phyloP scores from a whole-genome alignment of 1,140 invertebrate genomes.

The Phortica variegata region DNA sequence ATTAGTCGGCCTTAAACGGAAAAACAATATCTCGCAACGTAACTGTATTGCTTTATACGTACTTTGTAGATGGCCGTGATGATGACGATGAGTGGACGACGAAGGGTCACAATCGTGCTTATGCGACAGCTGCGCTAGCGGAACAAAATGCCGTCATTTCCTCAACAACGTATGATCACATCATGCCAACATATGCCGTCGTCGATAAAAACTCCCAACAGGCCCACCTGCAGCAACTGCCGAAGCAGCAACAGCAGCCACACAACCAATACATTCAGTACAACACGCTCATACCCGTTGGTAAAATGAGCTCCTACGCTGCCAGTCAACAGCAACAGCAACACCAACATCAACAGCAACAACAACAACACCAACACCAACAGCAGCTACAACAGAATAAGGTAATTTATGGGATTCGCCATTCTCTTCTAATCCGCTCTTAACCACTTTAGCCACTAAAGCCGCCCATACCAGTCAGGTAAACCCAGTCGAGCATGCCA shows the following conservation, averaged over 20 bases:
- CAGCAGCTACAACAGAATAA: conserved; percentile 41
- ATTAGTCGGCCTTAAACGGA: conserved; percentile 7
- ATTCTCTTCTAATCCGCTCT: conserved; percentile 37
- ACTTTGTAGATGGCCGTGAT: conserved; percentile 41
- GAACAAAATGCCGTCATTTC: conserved; percentile 56
- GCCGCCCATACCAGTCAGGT: conserved; percentile 13
- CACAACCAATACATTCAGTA: conserved; percentile 52
- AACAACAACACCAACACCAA: conserved; percentile 19
- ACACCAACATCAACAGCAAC: conserved; percentile 29
- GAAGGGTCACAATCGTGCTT: conserved; percentile 49
- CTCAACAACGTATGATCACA: conserved; percentile 52
- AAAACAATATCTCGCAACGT: neutral
- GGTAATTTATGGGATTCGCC: conserved; percentile 35
- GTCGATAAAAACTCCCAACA: conserved; percentile 47
- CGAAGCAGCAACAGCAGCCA: conserved; percentile 10
- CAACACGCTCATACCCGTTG: conserved; percentile 55
- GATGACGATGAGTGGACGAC: conserved; percentile 54
- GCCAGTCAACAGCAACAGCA: conserved; percentile 48
- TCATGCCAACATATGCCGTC: conserved; percentile 53
- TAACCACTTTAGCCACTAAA: conserved; percentile 12
- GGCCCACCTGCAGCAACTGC: conserved; percentile 22
- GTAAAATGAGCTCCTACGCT: conserved; percentile 51
- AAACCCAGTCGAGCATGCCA: conserved; percentile 25
- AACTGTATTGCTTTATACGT: neutral
- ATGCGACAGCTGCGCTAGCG: conserved; percentile 51